Evolutionary conservation across 2,113 vertebrate genomes (phyloP), one percentile per base, ranked within the genome.

Genomic region (Mustela nigripes): DNA sequence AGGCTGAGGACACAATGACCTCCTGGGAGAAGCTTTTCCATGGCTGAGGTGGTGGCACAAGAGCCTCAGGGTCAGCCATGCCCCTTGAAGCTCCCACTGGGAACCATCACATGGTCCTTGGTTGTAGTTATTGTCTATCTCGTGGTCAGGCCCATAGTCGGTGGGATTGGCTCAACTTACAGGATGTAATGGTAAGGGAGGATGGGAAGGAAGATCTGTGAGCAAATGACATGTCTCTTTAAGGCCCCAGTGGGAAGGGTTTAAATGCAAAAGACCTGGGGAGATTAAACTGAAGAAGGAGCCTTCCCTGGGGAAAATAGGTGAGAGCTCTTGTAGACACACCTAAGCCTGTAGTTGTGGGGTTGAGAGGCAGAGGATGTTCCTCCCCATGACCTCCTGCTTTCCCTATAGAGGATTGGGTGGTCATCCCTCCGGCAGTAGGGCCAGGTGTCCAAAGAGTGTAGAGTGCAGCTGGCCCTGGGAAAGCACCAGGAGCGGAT

Each of bases 1-100:
- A 28, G 42, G 71, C 39, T 12, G 21, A 53, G 53, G 39, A 8
- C 2, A 39, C 26, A 48, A 1, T 1, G 39, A 1, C 31, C 36
- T 10, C 2, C 11, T 2, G 36, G 56, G 45, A 16, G 12, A 0
- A 7, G 2, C 12, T 42, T 39, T 39, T 53, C 36, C n/a, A 0
- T 63, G 11, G 42, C 15, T 7, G 18, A 65, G 24, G 24, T 10
- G 48, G 31, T 11, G 31, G 26, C 50, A n/a, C 15, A 18, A 31
- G 48, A 15, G 16, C 28, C 1, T 36, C 60, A 21, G 39, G 63
- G 2, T 11, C 2, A 0, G 48, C 79, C 0, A 1, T n/a, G 79
- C 7, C 12, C 50, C 87, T 22, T n/a, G 42, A 53, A 0, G 33
- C 15, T 36, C 48, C 15, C 19, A 4, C n/a, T 16, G 39, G 36